phyloP scores from a whole-genome alignment of 2,888 invertebrate genomes.

The Amiota communis region DNA sequence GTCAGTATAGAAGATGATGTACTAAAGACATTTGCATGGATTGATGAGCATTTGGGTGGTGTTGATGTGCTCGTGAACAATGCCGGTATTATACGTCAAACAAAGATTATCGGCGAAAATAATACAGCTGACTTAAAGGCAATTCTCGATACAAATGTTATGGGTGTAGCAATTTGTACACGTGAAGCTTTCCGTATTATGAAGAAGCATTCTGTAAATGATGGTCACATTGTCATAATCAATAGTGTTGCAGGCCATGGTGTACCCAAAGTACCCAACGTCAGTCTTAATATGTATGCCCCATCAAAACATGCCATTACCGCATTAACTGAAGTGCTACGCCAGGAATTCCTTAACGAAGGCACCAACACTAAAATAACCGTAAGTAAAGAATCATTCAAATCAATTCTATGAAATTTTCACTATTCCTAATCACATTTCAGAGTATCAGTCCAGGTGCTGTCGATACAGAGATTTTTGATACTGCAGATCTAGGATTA shows the following conservation, averaged over 20 bases:
- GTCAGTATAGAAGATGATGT: constrained; percentile 75
- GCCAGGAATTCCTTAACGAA: constrained; percentile 66
- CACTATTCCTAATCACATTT: constrained; percentile 10
- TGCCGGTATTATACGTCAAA: constrained; percentile 68
- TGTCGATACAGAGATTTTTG: constrained; percentile 59
- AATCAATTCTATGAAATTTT: neutral
- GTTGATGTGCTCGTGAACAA: constrained; percentile 77
- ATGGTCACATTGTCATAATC: constrained; percentile 75
- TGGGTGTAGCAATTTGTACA: constrained; percentile 73
- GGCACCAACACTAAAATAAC: constrained; percentile 64
- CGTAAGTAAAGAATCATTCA: constrained; percentile 47
- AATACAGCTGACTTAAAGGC: constrained; percentile 59
- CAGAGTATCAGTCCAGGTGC: constrained; percentile 68
- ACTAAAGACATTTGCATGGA: constrained; percentile 74
- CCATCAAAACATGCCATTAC: constrained; percentile 70
- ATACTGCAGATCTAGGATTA: constrained; percentile 2
- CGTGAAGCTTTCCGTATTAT: constrained; percentile 74
- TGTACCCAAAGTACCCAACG: constrained; percentile 63
- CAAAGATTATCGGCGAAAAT: constrained; percentile 37
- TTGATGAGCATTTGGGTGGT: constrained; percentile 74
- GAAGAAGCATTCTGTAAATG: constrained; percentile 72
- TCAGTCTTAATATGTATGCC: constrained; percentile 64
- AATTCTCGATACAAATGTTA: constrained; percentile 73
- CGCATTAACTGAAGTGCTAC: constrained; percentile 67
- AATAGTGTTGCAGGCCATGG: constrained; percentile 70